Conservation (phyloP, 2,888 invertebrate genomes). For the Dynastes tityus region DNA sequence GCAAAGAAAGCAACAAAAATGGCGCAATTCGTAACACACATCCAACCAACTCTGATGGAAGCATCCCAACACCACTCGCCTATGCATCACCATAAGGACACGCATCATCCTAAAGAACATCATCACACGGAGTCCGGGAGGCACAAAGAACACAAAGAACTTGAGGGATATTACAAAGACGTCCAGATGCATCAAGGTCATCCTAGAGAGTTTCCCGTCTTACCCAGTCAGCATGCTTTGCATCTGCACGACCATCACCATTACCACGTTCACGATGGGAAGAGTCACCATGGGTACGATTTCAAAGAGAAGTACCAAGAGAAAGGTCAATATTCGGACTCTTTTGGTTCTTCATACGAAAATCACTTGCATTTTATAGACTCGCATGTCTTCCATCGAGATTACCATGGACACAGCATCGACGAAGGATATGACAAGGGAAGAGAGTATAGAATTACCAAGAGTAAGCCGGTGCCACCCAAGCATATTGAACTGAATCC, state of each 20-base stretch:
- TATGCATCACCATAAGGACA: constrained; percentile 72
- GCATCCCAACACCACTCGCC: constrained; percentile 74
- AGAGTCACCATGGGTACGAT: constrained; percentile 53
- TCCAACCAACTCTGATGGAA: constrained; percentile 75
- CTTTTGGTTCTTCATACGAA: constrained; percentile 67
- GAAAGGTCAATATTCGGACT: constrained; percentile 66
- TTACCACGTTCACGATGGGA: constrained; percentile 57
- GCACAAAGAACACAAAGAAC: constrained; percentile 58
- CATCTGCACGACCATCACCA: constrained; percentile 60
- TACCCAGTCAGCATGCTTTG: constrained; percentile 61
- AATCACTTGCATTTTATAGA: constrained; percentile 69
- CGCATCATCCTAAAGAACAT: constrained; percentile 61
- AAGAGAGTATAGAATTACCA: constrained; percentile 54
- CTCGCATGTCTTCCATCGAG: constrained; percentile 67
- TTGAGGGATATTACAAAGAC: constrained; percentile 60
- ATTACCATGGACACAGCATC: constrained; percentile 66
- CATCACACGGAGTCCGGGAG: constrained; percentile 59
- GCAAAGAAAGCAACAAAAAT: constrained; percentile 61
- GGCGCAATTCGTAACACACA: constrained; percentile 77
- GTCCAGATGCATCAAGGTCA: constrained; percentile 60
- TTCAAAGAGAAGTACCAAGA: constrained; percentile 57
- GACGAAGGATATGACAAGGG: constrained; percentile 58
- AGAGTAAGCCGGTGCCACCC: constrained; percentile 64
- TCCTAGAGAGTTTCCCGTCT: constrained; percentile 65
- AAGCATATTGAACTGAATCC: constrained; percentile 68